Conservation (phyloP, 2,888 invertebrate genomes). For the Aspidiotus destructor region DNA sequence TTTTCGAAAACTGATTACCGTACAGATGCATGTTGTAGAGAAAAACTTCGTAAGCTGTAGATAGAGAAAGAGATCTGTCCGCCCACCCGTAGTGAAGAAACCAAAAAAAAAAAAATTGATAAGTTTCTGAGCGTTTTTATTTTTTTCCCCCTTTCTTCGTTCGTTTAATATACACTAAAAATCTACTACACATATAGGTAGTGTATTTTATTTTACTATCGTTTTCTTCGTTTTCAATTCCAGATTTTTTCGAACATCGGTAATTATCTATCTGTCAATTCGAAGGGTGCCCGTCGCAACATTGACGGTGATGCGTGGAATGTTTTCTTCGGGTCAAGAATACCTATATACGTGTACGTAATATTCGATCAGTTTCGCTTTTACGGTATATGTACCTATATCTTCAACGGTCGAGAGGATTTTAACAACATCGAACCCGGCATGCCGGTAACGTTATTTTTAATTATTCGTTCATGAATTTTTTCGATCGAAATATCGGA, state of each 20-base stretch:
- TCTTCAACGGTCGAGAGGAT: not conserved
- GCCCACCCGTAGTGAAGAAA: constrained; percentile 28
- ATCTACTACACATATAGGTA: too few species aligned
- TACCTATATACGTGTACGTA: not conserved
- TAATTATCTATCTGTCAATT: constrained; percentile 32
- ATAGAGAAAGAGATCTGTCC: constrained; percentile 21
- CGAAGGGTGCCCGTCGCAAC: constrained; percentile 7
- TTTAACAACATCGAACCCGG: too few species aligned
- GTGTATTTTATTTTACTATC: too few species aligned
- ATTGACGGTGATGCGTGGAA: constrained; percentile 13
- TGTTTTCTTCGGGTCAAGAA: constrained; percentile 9
- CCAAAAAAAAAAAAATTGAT: not conserved
- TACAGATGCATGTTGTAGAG: too few species aligned
- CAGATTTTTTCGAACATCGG: constrained; percentile 26
- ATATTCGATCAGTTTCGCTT: not conserved
- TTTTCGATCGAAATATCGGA: constrained; percentile 2
- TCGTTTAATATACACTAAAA: too few species aligned
- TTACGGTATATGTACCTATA: too few species aligned
- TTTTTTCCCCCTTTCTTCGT: not conserved
- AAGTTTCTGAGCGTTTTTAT: not conserved
- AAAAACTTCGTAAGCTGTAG: too few species aligned
- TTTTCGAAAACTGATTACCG: constrained; percentile 23
- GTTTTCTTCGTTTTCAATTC: not conserved
- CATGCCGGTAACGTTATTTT: not conserved
- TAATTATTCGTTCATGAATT: constrained; percentile 9